Base-by-base conservation (phyloP, 2,113 vertebrate genomes). In the Tringa solitaria region DNA sequence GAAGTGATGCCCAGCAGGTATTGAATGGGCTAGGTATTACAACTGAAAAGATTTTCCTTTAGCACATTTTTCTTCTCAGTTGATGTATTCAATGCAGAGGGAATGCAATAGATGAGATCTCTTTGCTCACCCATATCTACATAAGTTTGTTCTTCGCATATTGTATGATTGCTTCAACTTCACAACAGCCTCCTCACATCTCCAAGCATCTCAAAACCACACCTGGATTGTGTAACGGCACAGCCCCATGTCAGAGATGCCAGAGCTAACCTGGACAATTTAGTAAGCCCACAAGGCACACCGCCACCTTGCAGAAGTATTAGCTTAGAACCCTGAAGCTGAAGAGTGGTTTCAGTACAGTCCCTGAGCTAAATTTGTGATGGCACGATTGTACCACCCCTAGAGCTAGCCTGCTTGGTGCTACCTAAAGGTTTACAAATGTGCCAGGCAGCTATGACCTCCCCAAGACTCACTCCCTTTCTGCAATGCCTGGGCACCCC, bases 31-130 rank as follows among this genome's bases (percentile, higher is more conserved):
- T 45, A 85, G 54, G 83, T 83, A 90, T 81, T 95, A 88, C 57
- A 91, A 83, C 60, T 61, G 46, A 73, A 86, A 96, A 93, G 41
- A 87, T 54, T 72, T 95, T 89, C 15, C 67, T 91, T 83, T 92
- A 94, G 81, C 75, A 90, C 45, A 3, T 69, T 78, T 82, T 90
- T 87, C 35, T 69, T 87, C 70, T 87, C 61, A 90, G 39, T 39
- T 68, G 53, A 79, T 68, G 37, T 45, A 89, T 45, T 84, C 33
- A 70, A 6, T 18, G 43, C 65, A 92, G 53, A 84, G 37, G 18
- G 27, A 82, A 64, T 72, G 89, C 1, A 8, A 77, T 9, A 87
- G 64, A 45, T 5, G 10, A 81, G 35, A 73, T 59, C 8, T 72
- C 48, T 89, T 73, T 65, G 45, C 45, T 92, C 50, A 61, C 20